Evolutionary conservation across 2,113 vertebrate genomes (phyloP), one percentile per base, ranked within the genome.

Genomic region (Xenopus tropicalis): DNA sequence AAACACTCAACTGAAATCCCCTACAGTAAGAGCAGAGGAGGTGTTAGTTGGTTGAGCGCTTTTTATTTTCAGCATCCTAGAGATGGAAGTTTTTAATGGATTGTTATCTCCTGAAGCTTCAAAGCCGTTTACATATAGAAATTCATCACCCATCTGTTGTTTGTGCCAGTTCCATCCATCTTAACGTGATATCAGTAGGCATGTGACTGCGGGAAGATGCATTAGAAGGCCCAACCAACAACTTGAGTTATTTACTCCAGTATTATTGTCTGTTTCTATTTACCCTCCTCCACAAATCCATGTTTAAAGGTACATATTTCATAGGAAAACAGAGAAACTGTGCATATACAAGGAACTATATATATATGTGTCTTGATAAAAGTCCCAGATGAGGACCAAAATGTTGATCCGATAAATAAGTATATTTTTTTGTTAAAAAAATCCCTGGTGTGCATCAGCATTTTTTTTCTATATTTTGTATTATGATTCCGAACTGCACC

Each of bases 131-230:
- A 74, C 72, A 74, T 58, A 69, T 62, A 74, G 44, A 74, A 74
- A 74, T 74, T 57, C 65, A 74, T 74, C 56, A 74, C 72, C 72
- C 73, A 76, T 76, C 73, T 76, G 73, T 69, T 76, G 66, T 69
- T 76, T 76, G 61, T 24, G 58, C 44, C 25, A 24, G 59, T 57
- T 59, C 65, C 66, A 76, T 76, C 46, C 73, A 76, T 76, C 66
- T 76, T 76, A 69, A 69, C 57, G 48, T 74, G 72, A 74, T 76
- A 76, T 76, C 73, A 76, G 73, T 22, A 69, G 66, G 67, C 72
- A 67, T 61, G 43, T 61, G 62, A 76, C 58, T 76, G 44, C 66
- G 63, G 48, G n/a, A 69, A 51, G 44, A 76, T 69, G 58, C 37
- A 76, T 62, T 59, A 76, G 62, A 22, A 59, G 21, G 14, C 21